Conservation (phyloP, 2,888 invertebrate genomes). For the Mythimna loreyi region DNA sequence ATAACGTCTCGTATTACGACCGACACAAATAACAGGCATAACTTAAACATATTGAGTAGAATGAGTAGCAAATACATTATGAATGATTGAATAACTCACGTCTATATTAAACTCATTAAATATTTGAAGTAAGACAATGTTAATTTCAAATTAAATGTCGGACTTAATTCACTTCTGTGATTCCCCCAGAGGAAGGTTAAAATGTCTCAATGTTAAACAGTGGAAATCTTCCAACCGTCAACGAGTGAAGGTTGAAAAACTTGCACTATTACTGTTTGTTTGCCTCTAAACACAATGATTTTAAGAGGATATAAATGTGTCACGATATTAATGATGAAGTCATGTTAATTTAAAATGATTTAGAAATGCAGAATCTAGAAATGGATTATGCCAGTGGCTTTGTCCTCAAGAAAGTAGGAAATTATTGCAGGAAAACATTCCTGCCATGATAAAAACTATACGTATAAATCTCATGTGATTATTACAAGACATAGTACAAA, state of each 20-base stretch:
- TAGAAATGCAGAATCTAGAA: constrained; percentile 20
- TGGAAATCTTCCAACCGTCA: constrained; percentile 20
- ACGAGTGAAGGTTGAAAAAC: constrained; percentile 6
- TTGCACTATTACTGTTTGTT: not conserved
- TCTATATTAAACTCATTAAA: constrained; percentile 23
- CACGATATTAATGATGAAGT: not conserved
- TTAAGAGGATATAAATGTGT: not conserved
- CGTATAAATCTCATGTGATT: no score
- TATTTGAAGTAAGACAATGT: constrained; percentile 8
- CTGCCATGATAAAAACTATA: no score
- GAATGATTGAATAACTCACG: constrained; percentile 34
- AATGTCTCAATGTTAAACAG: constrained; percentile 6
- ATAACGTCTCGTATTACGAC: constrained; percentile 53
- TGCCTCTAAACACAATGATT: not conserved
- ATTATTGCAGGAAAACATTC: no score
- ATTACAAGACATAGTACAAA: no score
- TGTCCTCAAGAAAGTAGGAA: no score
- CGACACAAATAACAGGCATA: constrained; percentile 47
- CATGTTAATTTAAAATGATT: constrained; percentile 3
- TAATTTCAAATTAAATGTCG: not conserved
- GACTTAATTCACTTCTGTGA: constrained; percentile 19
- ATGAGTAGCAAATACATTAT: constrained; percentile 20
- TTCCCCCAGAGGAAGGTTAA: constrained; percentile 25
- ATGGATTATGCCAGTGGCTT: no score
- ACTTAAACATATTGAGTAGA: constrained; percentile 36